Percentiles rank a stretch among this genome's conserved stretches.
phyloP scores from a whole-genome alignment of 2,113 vertebrate species.

The Entomyzon cyanotis region DNA sequence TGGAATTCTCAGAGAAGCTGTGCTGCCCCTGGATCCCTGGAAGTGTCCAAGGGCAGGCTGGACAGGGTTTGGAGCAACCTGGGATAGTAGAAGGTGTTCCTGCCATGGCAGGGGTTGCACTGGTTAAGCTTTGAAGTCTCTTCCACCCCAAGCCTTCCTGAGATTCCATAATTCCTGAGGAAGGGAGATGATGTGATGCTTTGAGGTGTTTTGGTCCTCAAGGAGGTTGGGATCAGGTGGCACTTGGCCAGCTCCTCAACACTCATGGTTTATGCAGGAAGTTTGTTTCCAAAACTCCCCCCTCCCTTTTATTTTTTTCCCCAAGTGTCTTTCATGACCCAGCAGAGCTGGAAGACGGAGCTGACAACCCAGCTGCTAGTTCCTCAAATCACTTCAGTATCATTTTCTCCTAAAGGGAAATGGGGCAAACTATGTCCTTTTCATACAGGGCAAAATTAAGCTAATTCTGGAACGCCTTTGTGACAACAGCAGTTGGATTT shows the following conservation, averaged over 20 bases:
- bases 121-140: neutral
- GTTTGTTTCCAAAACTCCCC: neutral
- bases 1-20: neutral
- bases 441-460: neutral
- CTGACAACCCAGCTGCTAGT: neutral
- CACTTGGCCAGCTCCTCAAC: neutral
- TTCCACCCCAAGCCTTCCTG: neutral
- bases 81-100: neutral
- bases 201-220: neutral
- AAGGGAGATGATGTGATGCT: neutral
- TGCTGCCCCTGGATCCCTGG: neutral
- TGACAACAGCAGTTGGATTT: neutral
- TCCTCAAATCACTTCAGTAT: neutral
- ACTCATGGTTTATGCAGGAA: neutral
- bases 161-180: neutral
- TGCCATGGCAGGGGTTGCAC: neutral
- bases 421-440: neutral
- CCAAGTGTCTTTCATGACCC: neutral
- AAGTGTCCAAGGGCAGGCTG: neutral
- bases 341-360: neutral
- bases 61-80: fast-evolving
- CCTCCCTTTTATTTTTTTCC: fast-evolving
- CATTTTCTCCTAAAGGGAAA: neutral
- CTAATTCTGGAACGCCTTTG: neutral
- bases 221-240: neutral